phyloP scores from a whole-genome alignment of 2,888 invertebrate species.

The Drosophila seclusa region DNA sequence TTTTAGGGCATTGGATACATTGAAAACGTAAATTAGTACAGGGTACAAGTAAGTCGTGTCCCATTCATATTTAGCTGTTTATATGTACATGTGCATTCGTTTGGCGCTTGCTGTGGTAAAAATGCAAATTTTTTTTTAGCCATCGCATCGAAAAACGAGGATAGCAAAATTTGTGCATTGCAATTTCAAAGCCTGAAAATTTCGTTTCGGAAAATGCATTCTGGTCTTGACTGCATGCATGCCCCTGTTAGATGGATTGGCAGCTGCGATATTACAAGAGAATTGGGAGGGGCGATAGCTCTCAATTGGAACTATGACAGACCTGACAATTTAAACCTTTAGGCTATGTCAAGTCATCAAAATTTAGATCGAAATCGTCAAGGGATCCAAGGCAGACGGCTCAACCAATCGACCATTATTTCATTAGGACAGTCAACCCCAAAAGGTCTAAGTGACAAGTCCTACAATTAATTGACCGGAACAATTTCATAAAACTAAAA shows the following conservation, averaged over 20 bases:
- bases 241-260: constrained; percentile 57
- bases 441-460: constrained; percentile 63
- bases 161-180: constrained; percentile 67
- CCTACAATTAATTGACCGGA: constrained; percentile 82
- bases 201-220: constrained; percentile 75
- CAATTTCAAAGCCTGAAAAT: constrained; percentile 75
- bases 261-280: constrained; percentile 52
- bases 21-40: background rate
- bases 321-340: constrained; percentile 50
- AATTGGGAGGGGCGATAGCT: constrained; percentile 3
- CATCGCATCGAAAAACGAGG: constrained; percentile 42
- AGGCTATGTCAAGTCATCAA: constrained; percentile 26
- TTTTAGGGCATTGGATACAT: background rate
- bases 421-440: constrained; percentile 9
- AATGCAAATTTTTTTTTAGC: constrained; percentile 75
- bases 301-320: constrained; percentile 23
- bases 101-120: constrained; percentile 61
- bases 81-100: constrained; percentile 57
- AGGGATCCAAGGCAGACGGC: background rate
- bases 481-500: constrained; percentile 81
- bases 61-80: background rate
- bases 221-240: constrained; percentile 39
- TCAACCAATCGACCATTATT: constrained; percentile 28
- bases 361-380: background rate
- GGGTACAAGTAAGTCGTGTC: constrained; percentile 11